Percentiles rank a stretch among this genome's conserved stretches.
phyloP scores from a whole-genome alignment of 2,113 vertebrate genomes.

The Atractosteus spatula region DNA sequence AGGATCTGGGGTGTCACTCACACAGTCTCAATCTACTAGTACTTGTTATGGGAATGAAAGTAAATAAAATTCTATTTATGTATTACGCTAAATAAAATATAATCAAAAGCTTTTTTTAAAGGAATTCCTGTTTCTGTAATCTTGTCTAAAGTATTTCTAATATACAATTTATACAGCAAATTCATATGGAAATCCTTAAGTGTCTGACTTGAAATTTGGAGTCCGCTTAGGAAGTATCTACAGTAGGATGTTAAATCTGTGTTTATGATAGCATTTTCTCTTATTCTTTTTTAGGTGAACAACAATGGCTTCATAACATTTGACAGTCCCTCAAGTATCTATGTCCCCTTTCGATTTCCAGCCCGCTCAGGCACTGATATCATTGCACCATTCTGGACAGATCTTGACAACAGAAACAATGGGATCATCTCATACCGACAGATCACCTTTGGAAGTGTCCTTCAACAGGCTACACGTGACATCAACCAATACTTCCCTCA shows the following conservation, averaged over 20 bases:
- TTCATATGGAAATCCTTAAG: too few species aligned
- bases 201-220: too few species aligned
- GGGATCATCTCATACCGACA: conserved; percentile 41
- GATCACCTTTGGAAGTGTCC: accelerated
- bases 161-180: neutral
- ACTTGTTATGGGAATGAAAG: too few species aligned
- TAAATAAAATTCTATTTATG: too few species aligned
- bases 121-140: too few species aligned
- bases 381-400: conserved; percentile 39
- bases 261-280: neutral
- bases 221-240: too few species aligned
- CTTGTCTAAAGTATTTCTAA: neutral
- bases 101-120: too few species aligned
- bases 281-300: conserved; percentile 20
- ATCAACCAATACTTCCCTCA: conserved; percentile 34
- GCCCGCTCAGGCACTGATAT: conserved; percentile 1
- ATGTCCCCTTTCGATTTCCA: conserved; percentile 22
- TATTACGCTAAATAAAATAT: too few species aligned
- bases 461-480: conserved; percentile 23
- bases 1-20: too few species aligned
- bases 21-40: too few species aligned
- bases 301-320: conserved; percentile 31
- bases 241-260: too few species aligned
- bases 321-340: neutral
- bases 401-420: conserved; percentile 28